These are phyloP conservation scores for Chrysina gloriosa DNA, from an alignment of 2,888 invertebrate species.

Conservation along the genomic window DNA sequence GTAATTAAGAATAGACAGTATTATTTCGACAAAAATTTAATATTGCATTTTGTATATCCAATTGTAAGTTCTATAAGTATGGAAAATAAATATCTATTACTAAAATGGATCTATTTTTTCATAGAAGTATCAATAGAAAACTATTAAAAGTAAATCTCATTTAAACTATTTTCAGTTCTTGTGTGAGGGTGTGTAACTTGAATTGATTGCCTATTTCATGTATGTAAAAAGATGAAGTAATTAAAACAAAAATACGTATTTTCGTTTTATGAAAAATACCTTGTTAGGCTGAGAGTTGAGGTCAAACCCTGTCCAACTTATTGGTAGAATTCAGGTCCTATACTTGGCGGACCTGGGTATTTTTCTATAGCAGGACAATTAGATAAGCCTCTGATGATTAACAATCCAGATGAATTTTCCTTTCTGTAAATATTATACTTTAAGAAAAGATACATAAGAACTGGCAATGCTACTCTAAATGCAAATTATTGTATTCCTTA, in stretches of 20 bases:
- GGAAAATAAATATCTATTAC: too few relatives aligned
- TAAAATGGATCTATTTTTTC: too few relatives aligned
- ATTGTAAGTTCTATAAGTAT: too few relatives aligned
- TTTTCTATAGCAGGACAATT: conserved; percentile 42
- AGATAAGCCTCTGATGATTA: conserved; percentile 42
- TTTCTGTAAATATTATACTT: conserved; percentile 41
- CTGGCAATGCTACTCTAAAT: conserved; percentile 19
- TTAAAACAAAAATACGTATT: too few relatives aligned
- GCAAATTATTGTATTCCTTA: neutral
- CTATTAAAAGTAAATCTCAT: too few relatives aligned
- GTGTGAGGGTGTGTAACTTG: too few relatives aligned
- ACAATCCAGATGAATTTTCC: conserved; percentile 42
- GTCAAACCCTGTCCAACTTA: conserved; percentile 27
- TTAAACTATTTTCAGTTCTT: too few relatives aligned
- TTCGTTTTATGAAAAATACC: conserved; percentile 12
- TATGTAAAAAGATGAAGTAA: neutral
- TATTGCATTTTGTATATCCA: too few relatives aligned
- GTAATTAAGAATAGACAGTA: too few relatives aligned
- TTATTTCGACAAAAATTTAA: too few relatives aligned
- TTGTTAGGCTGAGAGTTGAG: conserved; percentile 12
- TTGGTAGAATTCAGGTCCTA: conserved; percentile 42
- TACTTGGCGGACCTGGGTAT: conserved; percentile 39
- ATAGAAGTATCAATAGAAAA: too few relatives aligned
- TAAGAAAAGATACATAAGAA: conserved; percentile 10
- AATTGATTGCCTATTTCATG: too few relatives aligned